A percentile compares a stretch with the other conserved stretches of the same genome.
These are phyloP conservation scores for Bufo gargarizans DNA, from an alignment of 2,113 vertebrate genomes.

Conservation along the genomic window DNA sequence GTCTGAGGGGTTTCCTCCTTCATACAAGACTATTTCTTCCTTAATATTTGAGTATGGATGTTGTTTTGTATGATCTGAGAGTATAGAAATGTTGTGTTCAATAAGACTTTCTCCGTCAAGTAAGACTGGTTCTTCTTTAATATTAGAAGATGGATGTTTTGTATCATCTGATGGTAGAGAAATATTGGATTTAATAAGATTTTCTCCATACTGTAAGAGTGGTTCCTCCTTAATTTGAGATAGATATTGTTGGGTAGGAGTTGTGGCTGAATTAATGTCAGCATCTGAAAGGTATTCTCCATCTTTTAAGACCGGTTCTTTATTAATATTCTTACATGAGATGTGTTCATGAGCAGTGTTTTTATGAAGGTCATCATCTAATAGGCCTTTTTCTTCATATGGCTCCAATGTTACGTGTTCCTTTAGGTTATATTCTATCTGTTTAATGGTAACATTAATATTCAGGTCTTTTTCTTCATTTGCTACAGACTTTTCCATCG, in stretches of 20 bases:
- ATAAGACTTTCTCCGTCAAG: background rate
- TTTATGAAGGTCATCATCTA: background rate
- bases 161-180: background rate
- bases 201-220: background rate
- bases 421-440: background rate
- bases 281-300: background rate
- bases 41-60: background rate
- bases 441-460: background rate
- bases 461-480: background rate
- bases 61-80: background rate
- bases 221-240: slow-evolving; percentile 9
- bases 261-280: background rate
- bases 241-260: background rate
- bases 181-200: too few species aligned
- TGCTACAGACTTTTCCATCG: background rate
- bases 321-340: background rate
- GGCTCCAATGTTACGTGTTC: background rate
- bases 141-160: background rate
- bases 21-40: background rate
- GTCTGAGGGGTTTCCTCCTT: background rate
- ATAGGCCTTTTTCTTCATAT: background rate
- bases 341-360: background rate
- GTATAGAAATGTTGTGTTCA: background rate
- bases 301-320: background rate
- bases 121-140: background rate